phyloP scores from a whole-genome alignment of 2,888 invertebrate species.

The Ophion ventricosus region DNA sequence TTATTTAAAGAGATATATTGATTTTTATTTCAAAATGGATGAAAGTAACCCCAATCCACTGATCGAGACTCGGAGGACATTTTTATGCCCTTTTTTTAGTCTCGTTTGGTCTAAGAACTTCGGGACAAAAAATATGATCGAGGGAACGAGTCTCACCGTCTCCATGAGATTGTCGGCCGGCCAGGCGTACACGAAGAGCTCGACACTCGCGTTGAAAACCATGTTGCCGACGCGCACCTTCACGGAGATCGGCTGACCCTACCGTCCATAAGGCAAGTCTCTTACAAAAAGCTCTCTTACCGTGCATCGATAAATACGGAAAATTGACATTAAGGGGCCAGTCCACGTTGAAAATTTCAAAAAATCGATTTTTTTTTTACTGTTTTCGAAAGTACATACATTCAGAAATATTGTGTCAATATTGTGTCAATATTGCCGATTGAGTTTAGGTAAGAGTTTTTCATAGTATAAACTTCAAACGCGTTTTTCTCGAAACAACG shows the following conservation, averaged over 20 bases:
- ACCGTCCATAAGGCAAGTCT: constrained; percentile 31
- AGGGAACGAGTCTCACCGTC: constrained; percentile 65
- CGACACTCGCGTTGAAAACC: constrained; percentile 70
- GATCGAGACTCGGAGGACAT: background rate
- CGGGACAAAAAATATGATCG: background rate
- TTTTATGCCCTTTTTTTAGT: background rate
- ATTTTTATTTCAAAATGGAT: no score
- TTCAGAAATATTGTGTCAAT: no score
- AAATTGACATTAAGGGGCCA: background rate
- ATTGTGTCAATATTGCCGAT: no score
- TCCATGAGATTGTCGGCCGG: constrained; percentile 74
- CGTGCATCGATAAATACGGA: background rate
- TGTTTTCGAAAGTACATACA: no score
- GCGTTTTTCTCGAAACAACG: no score
- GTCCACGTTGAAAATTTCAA: no score
- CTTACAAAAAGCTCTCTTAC: background rate
- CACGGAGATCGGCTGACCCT: constrained; percentile 69
- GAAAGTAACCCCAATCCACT: no score
- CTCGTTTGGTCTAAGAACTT: background rate
- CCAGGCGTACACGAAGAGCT: constrained; percentile 74
- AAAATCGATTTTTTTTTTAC: no score
- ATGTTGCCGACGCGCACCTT: constrained; percentile 69
- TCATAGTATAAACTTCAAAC: no score
- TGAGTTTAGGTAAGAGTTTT: no score
- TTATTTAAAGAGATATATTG: no score